Base-by-base conservation (phyloP, 1,140 invertebrate species). In the Phthorimaea operculella region DNA sequence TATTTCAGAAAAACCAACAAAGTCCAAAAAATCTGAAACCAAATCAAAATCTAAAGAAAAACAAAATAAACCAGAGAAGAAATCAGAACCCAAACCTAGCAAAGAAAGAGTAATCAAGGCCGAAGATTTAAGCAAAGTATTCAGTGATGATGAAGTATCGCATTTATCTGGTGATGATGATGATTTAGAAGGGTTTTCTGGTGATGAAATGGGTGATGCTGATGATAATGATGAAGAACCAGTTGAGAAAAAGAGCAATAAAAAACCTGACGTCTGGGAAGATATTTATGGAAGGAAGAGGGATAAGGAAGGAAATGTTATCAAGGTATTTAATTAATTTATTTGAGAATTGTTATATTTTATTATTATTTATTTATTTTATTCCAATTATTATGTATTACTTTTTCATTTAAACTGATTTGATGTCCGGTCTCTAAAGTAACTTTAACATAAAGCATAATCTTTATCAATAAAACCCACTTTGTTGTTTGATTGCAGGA, bases 271-370 rank as follows among this genome's bases (percentile, higher is more conserved):
- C 68, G 63, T 84, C 21, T 95, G 93, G 89, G 96, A 98, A 88
- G 96, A 98, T 86, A 98, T 98, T 75, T 98, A 98, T 87, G 96
- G 96, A 2, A 87, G 96, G 60, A 88, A 92, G 62, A 87, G 93
- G 68, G 92, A 94, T 74, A 90, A 91, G 73, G 85, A 93, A 59
- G 96, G 96, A 4, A 92, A 92, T 72, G 77, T 96, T 65, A 79
- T 96, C 21, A 85, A 88, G 70, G 86, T 87, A 68, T 53, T 14
- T 39, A 39, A 12, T 39, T 28, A 6, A 4, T 28, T 28, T 28
- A 28, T 28, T 28, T 28, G 21, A 28, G n/a, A 28, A 28, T 39
- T 2, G 36, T 39, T 9, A n/a, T 4, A 39, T 39, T 39, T 2
- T 34, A 34, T 34, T 34, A 11, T 34, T 34, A 11, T 34, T 34